Percentiles rank a stretch among this genome's conserved stretches.
phyloP scores from a whole-genome alignment of 2,113 vertebrate species.

The Leptosomus discolor region DNA sequence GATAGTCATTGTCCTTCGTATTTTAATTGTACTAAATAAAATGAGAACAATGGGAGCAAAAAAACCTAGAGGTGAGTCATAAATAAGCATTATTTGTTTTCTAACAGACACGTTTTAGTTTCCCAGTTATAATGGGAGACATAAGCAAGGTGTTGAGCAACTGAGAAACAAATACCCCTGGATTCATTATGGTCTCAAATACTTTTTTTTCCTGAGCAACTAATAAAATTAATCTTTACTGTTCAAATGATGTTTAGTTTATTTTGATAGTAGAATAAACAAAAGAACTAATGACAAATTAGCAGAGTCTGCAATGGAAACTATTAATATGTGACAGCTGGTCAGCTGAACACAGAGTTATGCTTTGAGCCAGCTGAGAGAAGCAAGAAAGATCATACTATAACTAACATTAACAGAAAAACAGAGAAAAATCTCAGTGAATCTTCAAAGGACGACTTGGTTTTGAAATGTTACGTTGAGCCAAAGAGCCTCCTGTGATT shows the following conservation, averaged over 20 bases:
- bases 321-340: not conserved
- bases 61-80: slow-evolving; percentile 22
- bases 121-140: not conserved
- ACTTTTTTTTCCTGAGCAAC: not conserved
- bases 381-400: not conserved
- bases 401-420: not conserved
- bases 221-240: not conserved
- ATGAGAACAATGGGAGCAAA: slow-evolving; percentile 31
- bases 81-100: slow-evolving; percentile 33
- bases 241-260: not conserved
- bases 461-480: not conserved
- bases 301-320: not conserved
- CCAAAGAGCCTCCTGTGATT: not conserved
- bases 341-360: not conserved
- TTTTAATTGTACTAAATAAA: slow-evolving; percentile 44
- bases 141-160: not conserved
- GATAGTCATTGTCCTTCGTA: slow-evolving; percentile 47
- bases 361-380: not conserved
- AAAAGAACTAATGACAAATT: not conserved
- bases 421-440: not conserved
- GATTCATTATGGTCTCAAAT: not conserved
- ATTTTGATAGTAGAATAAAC: not conserved
- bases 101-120: slow-evolving; percentile 17
- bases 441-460: not conserved
- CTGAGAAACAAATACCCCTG: not conserved